Percentiles rank a stretch among this genome's conserved stretches.
These are phyloP conservation scores for Bellardia bayeri DNA, from an alignment of 2,888 invertebrate genomes.

Conservation along the genomic window DNA sequence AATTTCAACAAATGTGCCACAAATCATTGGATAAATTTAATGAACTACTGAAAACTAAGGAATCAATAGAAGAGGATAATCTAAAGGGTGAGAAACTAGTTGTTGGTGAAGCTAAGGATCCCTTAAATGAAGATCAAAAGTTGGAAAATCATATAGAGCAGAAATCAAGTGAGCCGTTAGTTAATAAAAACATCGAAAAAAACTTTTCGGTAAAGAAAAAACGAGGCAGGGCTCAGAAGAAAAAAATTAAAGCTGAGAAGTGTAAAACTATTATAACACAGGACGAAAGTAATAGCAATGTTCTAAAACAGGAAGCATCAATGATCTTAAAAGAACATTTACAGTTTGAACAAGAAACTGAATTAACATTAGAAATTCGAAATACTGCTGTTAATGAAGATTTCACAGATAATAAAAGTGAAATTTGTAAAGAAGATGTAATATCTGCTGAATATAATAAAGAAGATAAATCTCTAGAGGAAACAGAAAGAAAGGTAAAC, in stretches of 20 bases:
- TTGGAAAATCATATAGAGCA: not conserved
- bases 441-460: too few relatives aligned
- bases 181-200: not conserved
- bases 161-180: not conserved
- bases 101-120: not conserved
- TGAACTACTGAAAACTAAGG: not conserved
- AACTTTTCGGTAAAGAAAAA: conserved; percentile 6
- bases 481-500: too few relatives aligned
- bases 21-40: conserved; percentile 62
- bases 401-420: too few relatives aligned
- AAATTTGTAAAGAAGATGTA: too few relatives aligned
- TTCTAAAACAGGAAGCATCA: not conserved
- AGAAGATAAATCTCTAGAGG: too few relatives aligned
- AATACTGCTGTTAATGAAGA: too few relatives aligned
- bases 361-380: not conserved
- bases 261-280: not conserved
- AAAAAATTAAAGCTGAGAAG: not conserved
- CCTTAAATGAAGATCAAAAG: not conserved
- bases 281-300: not conserved
- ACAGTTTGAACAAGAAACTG: not conserved
- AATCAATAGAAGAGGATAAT: not conserved
- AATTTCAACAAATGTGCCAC: conserved; percentile 75
- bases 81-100: not conserved
- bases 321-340: conserved; percentile 5
- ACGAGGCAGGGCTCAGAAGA: not conserved